Percentiles rank a stretch among this genome's conserved stretches.
Evolutionary conservation across 2,113 vertebrate species (phyloP).

Genomic region (Andinoacara biseriatus): DNA sequence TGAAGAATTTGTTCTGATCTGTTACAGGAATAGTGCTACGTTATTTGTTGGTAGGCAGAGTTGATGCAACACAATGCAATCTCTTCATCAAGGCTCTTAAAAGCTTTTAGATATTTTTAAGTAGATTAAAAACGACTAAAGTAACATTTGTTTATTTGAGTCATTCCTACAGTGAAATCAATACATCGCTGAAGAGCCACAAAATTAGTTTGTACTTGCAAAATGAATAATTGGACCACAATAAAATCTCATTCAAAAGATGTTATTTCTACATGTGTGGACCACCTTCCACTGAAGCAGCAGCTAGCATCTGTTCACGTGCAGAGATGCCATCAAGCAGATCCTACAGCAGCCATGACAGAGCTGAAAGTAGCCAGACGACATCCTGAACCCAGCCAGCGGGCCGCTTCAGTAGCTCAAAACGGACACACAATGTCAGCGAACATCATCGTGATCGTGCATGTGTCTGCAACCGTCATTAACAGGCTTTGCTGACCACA

Average conservation of each 20-base stretch:
- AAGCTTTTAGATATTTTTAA: not conserved
- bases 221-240: slow-evolving; percentile 1
- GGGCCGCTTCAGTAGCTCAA: slow-evolving; percentile 27
- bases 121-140: not conserved
- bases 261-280: slow-evolving; percentile 63
- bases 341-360: slow-evolving; percentile 29
- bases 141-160: not conserved
- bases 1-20: not conserved
- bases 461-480: not conserved
- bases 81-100: not conserved
- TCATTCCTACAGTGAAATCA: not conserved
- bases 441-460: not conserved
- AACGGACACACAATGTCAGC: slow-evolving; percentile 4
- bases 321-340: slow-evolving; percentile 26
- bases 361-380: slow-evolving; percentile 50
- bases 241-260: slow-evolving; percentile 52
- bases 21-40: not conserved
- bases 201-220: slow-evolving; percentile 26
- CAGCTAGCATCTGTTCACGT: slow-evolving; percentile 70
- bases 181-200: not conserved
- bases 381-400: slow-evolving; percentile 40
- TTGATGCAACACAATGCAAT: slow-evolving; percentile 24
- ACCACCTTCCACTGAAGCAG: slow-evolving; percentile 71
- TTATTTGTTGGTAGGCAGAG: not conserved
- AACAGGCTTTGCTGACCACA: not conserved